Conservation (phyloP, 2,797 vertebrate genomes). For the Numenius phaeopus region DNA sequence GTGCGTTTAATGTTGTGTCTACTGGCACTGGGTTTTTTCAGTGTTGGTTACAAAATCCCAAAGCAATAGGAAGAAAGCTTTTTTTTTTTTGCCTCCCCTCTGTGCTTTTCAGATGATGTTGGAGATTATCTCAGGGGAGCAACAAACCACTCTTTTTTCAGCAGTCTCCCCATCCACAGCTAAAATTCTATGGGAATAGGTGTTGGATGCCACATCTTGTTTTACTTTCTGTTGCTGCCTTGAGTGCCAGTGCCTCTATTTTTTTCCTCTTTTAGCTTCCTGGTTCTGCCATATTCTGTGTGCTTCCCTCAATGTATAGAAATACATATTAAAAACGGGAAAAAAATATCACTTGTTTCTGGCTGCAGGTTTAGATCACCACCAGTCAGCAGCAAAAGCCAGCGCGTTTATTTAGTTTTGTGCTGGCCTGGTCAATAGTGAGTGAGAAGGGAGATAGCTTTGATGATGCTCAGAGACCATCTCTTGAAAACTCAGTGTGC, state of each 20-base stretch:
- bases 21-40: background rate
- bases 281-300: background rate
- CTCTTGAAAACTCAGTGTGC: background rate
- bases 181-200: background rate
- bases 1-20: background rate
- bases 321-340: background rate
- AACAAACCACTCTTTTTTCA: background rate
- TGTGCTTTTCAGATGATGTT: background rate
- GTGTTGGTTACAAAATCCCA: background rate
- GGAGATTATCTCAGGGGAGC: background rate
- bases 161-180: background rate
- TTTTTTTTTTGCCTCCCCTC: background rate
- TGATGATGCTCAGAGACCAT: background rate
- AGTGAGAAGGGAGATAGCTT: background rate
- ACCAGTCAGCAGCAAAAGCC: background rate
- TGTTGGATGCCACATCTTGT: background rate
- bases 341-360: background rate
- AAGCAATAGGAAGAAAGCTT: background rate
- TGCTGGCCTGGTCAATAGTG: background rate
- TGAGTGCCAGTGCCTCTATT: background rate
- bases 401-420: background rate
- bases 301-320: background rate
- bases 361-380: background rate
- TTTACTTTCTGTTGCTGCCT: background rate
- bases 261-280: background rate